A percentile compares a stretch with the other conserved stretches of the same genome.
Conservation (phyloP, 2,797 vertebrate species). For the Tauraco hartlaubi region DNA sequence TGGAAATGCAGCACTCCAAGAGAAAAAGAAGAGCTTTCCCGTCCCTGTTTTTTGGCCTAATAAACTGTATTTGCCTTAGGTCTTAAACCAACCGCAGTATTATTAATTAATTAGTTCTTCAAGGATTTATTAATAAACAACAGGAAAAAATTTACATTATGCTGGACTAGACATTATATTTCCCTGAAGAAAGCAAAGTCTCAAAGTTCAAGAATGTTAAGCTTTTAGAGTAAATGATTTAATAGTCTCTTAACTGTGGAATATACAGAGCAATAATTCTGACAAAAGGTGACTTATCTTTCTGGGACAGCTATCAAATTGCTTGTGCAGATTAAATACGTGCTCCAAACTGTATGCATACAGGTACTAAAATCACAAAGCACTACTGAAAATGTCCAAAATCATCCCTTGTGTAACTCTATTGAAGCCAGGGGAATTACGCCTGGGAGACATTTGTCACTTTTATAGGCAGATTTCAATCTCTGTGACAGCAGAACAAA, state of each 20-base stretch:
- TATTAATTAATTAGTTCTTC: background rate
- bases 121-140: background rate
- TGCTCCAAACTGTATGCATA: constrained; percentile 30
- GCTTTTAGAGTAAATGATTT: constrained; percentile 57
- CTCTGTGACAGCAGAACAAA: constrained; percentile 49
- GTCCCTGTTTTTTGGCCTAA: background rate
- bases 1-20: background rate
- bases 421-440: constrained; percentile 35
- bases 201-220: constrained; percentile 8
- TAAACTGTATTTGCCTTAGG: background rate
- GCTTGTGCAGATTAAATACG: constrained; percentile 56
- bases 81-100: background rate
- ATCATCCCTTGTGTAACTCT: constrained; percentile 40
- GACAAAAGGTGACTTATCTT: constrained; percentile 55
- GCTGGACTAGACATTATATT: background rate
- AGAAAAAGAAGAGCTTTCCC: background rate
- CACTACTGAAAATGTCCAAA: constrained; percentile 48
- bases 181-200: constrained; percentile 2
- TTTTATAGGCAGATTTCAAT: constrained; percentile 57
- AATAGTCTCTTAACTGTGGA: constrained; percentile 36
- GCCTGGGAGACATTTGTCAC: constrained; percentile 3
- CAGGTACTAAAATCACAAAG: constrained; percentile 41
- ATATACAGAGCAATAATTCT: constrained; percentile 43
- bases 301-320: constrained; percentile 48
- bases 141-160: background rate